phyloP scores from a whole-genome alignment of 30 jellyfish, hydroid and myxozoan species.

The Aurelia aurita region DNA sequence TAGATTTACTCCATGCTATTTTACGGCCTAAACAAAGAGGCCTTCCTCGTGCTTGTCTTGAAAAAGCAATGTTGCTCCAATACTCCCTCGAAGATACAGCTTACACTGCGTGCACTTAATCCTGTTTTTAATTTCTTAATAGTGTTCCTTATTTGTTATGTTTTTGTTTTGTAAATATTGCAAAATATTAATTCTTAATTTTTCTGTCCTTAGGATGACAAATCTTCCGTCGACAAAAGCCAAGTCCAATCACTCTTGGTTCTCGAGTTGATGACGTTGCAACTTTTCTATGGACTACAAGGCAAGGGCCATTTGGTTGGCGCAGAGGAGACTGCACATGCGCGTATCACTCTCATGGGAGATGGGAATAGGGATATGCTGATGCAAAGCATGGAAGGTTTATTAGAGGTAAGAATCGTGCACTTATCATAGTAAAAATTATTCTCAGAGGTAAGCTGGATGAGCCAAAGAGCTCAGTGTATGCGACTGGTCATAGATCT shows the following conservation, averaged over 20 bases:
- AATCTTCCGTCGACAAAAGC: slow-evolving; percentile 43
- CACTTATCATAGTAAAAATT: too few species aligned
- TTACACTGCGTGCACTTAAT: too few species aligned
- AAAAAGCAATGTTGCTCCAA: too few species aligned
- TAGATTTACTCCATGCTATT: too few species aligned
- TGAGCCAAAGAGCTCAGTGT: too few species aligned
- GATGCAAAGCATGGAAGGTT: slow-evolving; percentile 97
- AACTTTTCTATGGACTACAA: slow-evolving; percentile 87
- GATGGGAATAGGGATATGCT: slow-evolving; percentile 73
- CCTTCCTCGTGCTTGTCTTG: too few species aligned
- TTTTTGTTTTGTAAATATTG: not conserved
- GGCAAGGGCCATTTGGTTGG: slow-evolving; percentile 70
- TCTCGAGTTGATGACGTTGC: slow-evolving; percentile 98
- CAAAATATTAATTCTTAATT: not conserved
- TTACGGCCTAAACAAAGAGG: too few species aligned
- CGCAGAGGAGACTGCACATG: slow-evolving; percentile 70
- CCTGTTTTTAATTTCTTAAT: too few species aligned
- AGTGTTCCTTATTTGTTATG: too few species aligned
- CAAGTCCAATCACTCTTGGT: slow-evolving; percentile 93
- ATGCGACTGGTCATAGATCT: too few species aligned
- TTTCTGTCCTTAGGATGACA: slow-evolving; percentile 37
- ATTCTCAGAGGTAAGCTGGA: too few species aligned
- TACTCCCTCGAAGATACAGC: too few species aligned
- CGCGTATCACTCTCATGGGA: slow-evolving; percentile 59
- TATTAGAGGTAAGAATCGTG: slow-evolving; percentile 74